Base-by-base conservation (phyloP, 1,140 invertebrate genomes). In the Teleogryllus occipitalis region DNA sequence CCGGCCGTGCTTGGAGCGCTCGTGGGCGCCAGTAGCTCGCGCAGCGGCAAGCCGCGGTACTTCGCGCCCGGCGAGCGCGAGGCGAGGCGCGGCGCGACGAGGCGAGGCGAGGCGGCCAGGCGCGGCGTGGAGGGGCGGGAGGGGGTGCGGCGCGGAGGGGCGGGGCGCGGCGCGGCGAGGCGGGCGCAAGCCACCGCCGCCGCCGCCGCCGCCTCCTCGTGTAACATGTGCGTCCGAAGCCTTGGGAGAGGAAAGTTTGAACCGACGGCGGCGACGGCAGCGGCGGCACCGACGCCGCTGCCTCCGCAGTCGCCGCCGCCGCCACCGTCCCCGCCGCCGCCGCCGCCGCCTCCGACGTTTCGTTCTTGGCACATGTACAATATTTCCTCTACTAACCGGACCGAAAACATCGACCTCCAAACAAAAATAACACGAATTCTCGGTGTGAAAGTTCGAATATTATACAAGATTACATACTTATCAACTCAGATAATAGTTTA, bases 321-420 rank as follows among this genome's bases (percentile, higher is more conserved):
- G 49, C 8, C 49, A 15, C 8, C 49, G 49, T 8, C 49, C 8
- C 10, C 54, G 7, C 10, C 54, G 54, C 10, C 54, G 7, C 18
- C 54, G 18, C 54, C 18, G 54, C 54, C 10, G 18, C 10, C 21
- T 18, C 46, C 48, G 76, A 73, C 78, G 73, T 75, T 75, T 75
- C 74, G 78, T 79, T 79, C 78, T 79, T 79, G 78, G 78, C 78
- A 79, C 78, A 74, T 49, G 78, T 49, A 79, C 78, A 79, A 79
- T 46, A 79, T 47, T 39, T 7, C 22, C 73, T 39, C 49, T 75
- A 79, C 78, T 79, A 79, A 47, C 78, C 65, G 78, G 22, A 49
- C 48, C 8, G 22, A 47, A 74, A 79, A 79, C 46, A 27, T 79
- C 72, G 78, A 79, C 78, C 78, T 74, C 75, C 22, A 65, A 65